These are phyloP conservation scores for Megaustenia siamemsis DNA, from an alignment of 2,888 invertebrate genomes.

Conservation along the genomic window DNA sequence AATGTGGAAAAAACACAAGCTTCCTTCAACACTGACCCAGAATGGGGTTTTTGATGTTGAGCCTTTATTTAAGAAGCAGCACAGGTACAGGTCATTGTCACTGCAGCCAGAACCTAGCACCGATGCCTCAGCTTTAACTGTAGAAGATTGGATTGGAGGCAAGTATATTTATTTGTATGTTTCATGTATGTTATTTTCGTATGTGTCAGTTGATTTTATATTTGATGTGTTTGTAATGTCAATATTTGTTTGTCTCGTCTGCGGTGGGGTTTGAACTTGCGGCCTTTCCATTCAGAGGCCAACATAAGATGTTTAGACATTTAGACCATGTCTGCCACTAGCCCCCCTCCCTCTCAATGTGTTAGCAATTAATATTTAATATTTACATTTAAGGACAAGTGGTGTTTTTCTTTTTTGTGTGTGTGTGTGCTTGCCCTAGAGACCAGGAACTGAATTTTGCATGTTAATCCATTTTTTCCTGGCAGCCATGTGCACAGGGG, in stretches of 20 bases:
- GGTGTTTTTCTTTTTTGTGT: no score
- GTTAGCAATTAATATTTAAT: no score
- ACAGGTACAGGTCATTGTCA: not conserved
- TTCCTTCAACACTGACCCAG: not conserved
- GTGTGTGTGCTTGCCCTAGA: no score
- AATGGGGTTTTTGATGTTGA: slow-evolving; percentile 5
- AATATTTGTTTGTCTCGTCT: not conserved
- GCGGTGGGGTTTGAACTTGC: not conserved
- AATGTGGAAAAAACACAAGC: slow-evolving; percentile 9
- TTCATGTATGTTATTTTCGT: not conserved
- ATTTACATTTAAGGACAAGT: no score
- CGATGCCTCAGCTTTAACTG: not conserved
- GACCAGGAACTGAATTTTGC: no score
- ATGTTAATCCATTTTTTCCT: no score
- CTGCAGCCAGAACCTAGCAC: not conserved
- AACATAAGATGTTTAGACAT: not conserved
- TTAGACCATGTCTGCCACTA: no score
- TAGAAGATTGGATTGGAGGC: slow-evolving; percentile 44
- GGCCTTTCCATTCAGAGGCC: not conserved
- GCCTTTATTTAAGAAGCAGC: slow-evolving; percentile 5
- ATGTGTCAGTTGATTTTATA: not conserved
- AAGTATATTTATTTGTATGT: not conserved
- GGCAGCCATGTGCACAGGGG: no score
- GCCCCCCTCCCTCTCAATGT: no score
- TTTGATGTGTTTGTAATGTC: not conserved